A percentile compares a stretch with the other conserved stretches of the same genome.
Evolutionary conservation across 2,113 vertebrate species (phyloP).

Genomic region (Lepisosteus osseus): DNA sequence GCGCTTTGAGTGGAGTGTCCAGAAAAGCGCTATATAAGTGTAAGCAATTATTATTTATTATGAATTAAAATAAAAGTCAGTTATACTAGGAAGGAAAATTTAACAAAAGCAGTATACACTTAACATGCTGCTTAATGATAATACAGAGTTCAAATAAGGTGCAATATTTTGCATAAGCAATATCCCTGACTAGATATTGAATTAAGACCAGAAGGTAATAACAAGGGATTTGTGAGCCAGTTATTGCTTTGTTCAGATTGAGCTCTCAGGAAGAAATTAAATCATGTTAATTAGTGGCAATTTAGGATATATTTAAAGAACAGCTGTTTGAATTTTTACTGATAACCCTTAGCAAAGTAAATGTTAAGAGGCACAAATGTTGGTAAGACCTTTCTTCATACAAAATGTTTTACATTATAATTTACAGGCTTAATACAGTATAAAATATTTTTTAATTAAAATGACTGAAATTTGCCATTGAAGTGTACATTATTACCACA

Average conservation of each 20-base stretch:
- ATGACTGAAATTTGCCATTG: slow-evolving; percentile 27
- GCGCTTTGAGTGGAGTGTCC: too few species aligned
- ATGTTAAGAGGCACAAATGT: slow-evolving; percentile 25
- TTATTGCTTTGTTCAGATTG: background rate
- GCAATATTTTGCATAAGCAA: background rate
- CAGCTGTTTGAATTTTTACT: slow-evolving; percentile 28
- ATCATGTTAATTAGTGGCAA: slow-evolving; percentile 63
- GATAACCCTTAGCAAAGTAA: slow-evolving; percentile 44
- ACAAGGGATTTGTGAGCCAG: slow-evolving; percentile 1
- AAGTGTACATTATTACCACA: slow-evolving; percentile 5
- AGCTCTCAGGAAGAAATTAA: slow-evolving; percentile 41
- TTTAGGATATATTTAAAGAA: slow-evolving; percentile 40
- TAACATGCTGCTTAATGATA: background rate
- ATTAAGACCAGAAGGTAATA: slow-evolving; percentile 11
- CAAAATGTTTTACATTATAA: slow-evolving; percentile 24
- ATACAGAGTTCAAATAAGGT: background rate
- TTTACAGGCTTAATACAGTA: slow-evolving; percentile 29
- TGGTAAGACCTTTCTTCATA: slow-evolving; percentile 25
- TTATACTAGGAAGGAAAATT: too few species aligned
- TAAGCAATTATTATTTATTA: too few species aligned
- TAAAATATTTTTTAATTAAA: slow-evolving; percentile 44
- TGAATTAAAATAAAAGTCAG: too few species aligned
- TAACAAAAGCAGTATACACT: background rate
- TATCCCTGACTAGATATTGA: background rate
- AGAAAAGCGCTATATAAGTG: too few species aligned